Evolutionary conservation across 2,888 invertebrate species (phyloP).

Genomic region (Brenthis ino): DNA sequence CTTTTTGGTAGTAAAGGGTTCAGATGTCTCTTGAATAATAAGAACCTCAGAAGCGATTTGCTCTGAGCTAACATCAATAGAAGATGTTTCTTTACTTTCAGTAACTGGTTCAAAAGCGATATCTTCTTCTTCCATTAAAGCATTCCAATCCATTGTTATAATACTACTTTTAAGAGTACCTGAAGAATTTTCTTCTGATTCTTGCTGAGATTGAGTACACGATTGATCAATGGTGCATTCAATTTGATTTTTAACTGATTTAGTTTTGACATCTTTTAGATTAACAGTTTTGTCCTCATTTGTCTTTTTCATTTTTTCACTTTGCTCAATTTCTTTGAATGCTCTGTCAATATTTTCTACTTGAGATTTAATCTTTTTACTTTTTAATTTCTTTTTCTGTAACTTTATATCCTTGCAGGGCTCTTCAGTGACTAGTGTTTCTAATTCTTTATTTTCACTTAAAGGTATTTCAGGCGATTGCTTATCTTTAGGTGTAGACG

Average conservation of each 20-base stretch:
- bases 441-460: conserved; percentile 4
- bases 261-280: conserved; percentile 22
- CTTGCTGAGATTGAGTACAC: background rate
- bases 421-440: conserved; percentile 35
- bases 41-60: conserved; percentile 72
- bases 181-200: conserved; percentile 2
- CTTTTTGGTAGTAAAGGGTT: conserved; percentile 35
- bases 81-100: conserved; percentile 44
- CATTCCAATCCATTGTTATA: conserved; percentile 70
- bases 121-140: conserved; percentile 71
- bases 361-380: conserved; percentile 54
- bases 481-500: conserved; percentile 6
- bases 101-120: conserved; percentile 51
- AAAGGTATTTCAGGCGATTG: conserved; percentile 9
- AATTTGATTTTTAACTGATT: background rate
- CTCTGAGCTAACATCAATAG: conserved; percentile 40
- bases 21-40: conserved; percentile 49
- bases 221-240: background rate
- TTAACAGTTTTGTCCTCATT: conserved; percentile 37
- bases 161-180: conserved; percentile 39
- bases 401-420: conserved; percentile 46
- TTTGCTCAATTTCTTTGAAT: conserved; percentile 56
- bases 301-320: conserved; percentile 52
- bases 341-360: conserved; percentile 59
- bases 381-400: conserved; percentile 60